Evolutionary conservation across 2,888 invertebrate genomes (phyloP), one percentile per base, ranked within the genome.

Genomic region (Cartodere bifasciata): DNA sequence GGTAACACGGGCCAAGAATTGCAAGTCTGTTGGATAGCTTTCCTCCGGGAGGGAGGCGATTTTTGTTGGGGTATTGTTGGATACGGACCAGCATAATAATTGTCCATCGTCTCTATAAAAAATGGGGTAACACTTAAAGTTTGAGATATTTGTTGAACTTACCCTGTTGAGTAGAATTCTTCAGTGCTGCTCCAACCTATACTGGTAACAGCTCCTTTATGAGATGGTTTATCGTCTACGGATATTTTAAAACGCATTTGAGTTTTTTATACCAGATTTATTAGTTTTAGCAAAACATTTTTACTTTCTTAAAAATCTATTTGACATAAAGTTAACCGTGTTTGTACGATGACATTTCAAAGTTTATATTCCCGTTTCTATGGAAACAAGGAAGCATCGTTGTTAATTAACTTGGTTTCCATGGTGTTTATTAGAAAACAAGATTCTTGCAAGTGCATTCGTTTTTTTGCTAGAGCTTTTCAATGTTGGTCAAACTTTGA

Each of bases 121-220:
- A 26, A 15, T n/a, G n/a, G n/a, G n/a, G n/a, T n/a, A n/a, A n/a
- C n/a, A n/a, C n/a, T 4, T 22, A 10, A 7, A 13, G 31, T 30
- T 31, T 27, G 16, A 11, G 10, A 12, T 24, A 28, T 25, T 13
- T 23, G 21, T 27, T 10, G 35, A 27, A 53, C 60, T 59, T 58
- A 85, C 88, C 86, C 83, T 48, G 83, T 82, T 13, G 91, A 88
- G 62, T 82, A 87, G 27, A 92, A 79, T 59, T 95, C 94, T 58
- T 95, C 94, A 15, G 86, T 78, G 45, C 80, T 85, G 56, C 82
- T 84, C 95, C 95, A 97, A 42, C 84, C 84, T 9, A 91, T 80
- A 56, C 91, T 90, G 36, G 85, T 81, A 7, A 88, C 80, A n/a
- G 84, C 72, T 46, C 81, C 82, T 37, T 64, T 64, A 56, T 85